phyloP scores from a whole-genome alignment of 2,797 vertebrate genomes.

The Strix occidentalis region DNA sequence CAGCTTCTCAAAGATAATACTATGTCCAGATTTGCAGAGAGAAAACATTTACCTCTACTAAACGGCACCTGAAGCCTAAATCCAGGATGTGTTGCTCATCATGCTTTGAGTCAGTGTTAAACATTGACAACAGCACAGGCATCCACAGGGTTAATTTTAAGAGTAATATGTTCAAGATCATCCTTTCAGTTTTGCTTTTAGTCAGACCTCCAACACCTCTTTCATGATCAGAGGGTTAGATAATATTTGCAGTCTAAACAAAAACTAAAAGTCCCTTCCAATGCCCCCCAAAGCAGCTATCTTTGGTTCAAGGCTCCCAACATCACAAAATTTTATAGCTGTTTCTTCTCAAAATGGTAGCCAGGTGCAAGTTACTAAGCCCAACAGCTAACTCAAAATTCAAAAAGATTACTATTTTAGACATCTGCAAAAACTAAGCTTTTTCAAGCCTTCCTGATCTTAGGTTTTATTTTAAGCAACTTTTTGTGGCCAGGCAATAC shows the following conservation, averaged over 20 bases:
- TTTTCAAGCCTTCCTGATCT: not conserved
- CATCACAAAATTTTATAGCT: not conserved
- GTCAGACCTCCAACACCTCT: not conserved
- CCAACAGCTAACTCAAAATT: not conserved
- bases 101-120: not conserved
- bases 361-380: not conserved
- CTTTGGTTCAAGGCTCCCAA: not conserved
- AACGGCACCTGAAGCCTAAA: not conserved
- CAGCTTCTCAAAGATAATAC: not conserved
- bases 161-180: not conserved
- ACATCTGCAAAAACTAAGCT: not conserved
- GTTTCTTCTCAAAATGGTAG: not conserved
- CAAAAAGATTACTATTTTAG: not conserved
- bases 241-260: not conserved
- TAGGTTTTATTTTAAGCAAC: not conserved
- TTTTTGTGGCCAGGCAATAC: not conserved
- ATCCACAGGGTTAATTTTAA: not conserved
- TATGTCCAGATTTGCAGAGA: not conserved
- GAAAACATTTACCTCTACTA: not conserved
- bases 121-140: not conserved
- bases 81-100: not conserved
- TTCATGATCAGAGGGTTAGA: not conserved
- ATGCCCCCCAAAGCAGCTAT: not conserved
- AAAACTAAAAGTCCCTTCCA: not conserved
- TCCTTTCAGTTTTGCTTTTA: not conserved